Conservation (phyloP, 2,113 vertebrate species). For the Symphodus melops region DNA sequence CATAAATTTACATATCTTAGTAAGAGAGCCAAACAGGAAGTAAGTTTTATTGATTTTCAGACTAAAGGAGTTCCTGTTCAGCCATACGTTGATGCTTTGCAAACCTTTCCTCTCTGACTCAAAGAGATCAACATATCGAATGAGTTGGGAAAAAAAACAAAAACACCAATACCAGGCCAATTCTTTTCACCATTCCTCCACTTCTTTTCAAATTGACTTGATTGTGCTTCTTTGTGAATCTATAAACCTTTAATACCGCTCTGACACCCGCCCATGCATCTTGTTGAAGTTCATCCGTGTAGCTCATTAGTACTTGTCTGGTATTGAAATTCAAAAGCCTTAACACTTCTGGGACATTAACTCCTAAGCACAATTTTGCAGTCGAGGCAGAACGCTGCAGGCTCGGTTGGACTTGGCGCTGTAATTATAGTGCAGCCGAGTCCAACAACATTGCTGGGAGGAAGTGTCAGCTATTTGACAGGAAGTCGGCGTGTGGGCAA, state of each 20-base stretch:
- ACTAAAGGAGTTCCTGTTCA: slow-evolving; percentile 32
- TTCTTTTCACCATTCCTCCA: slow-evolving; percentile 70
- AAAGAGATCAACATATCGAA: slow-evolving; percentile 71
- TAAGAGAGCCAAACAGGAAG: slow-evolving; percentile 5
- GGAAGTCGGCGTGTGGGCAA: slow-evolving; percentile 60
- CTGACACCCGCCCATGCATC: slow-evolving; percentile 54
- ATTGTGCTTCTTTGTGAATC: slow-evolving; percentile 80
- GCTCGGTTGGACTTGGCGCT: slow-evolving; percentile 65
- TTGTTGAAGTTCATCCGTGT: slow-evolving; percentile 57
- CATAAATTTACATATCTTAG: slow-evolving; percentile 30
- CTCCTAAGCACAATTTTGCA: slow-evolving; percentile 85
- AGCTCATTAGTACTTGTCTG: slow-evolving; percentile 72
- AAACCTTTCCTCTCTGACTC: slow-evolving; percentile 75
- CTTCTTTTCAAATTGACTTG: slow-evolving; percentile 72
- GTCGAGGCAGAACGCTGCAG: slow-evolving; percentile 70
- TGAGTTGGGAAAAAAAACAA: slow-evolving; percentile 70
- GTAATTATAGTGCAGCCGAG: slow-evolving; percentile 64
- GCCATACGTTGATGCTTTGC: slow-evolving; percentile 73
- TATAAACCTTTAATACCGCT: slow-evolving; percentile 76
- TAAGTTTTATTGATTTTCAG: background rate
- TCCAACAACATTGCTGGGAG: slow-evolving; percentile 63
- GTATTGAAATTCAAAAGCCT: slow-evolving; percentile 83
- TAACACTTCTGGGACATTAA: slow-evolving; percentile 81
- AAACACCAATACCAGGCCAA: slow-evolving; percentile 73
- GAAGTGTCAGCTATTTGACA: slow-evolving; percentile 71